Percentiles rank a stretch among this genome's conserved stretches.
These are phyloP conservation scores for Litoditis marina DNA, from an alignment of 2,888 invertebrate species.

Conservation along the genomic window DNA sequence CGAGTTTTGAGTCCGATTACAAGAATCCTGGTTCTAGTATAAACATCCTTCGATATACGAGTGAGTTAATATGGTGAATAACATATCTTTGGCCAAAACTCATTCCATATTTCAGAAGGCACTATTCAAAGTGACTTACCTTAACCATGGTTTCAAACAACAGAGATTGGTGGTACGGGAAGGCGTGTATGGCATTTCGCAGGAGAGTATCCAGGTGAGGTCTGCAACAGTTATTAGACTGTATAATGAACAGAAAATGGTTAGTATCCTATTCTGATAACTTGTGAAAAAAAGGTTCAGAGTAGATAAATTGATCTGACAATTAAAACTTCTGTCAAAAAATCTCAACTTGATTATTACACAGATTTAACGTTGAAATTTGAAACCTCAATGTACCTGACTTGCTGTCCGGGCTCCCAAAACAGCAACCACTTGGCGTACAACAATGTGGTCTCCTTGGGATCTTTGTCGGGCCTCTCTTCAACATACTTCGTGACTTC, in stretches of 20 bases:
- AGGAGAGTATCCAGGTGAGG: constrained; percentile 72
- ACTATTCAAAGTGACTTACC: constrained; percentile 13
- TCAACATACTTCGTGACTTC: constrained; percentile 53
- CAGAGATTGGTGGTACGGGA: constrained; percentile 83
- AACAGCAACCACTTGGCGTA: constrained; percentile 27
- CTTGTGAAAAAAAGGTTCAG: not conserved
- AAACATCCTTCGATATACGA: no score
- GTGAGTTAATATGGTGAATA: no score
- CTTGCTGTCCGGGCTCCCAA: constrained; percentile 62
- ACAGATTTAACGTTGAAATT: not conserved
- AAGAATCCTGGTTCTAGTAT: no score
- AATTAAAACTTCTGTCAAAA: no score
- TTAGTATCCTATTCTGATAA: not conserved
- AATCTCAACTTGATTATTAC: not conserved
- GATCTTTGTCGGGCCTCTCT: constrained; percentile 20
- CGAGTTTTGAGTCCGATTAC: no score
- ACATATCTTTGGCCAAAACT: no score
- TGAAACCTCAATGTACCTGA: constrained; percentile 63
- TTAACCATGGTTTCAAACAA: constrained; percentile 75
- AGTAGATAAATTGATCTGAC: no score
- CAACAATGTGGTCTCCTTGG: constrained; percentile 21
- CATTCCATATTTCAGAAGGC: no score
- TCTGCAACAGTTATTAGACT: constrained; percentile 42
- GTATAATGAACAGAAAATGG: not conserved
- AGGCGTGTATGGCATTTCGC: constrained; percentile 81